These are phyloP conservation scores for Salvelinus sp. DNA, from an alignment of 2,113 vertebrate genomes.

Conservation along the genomic window DNA sequence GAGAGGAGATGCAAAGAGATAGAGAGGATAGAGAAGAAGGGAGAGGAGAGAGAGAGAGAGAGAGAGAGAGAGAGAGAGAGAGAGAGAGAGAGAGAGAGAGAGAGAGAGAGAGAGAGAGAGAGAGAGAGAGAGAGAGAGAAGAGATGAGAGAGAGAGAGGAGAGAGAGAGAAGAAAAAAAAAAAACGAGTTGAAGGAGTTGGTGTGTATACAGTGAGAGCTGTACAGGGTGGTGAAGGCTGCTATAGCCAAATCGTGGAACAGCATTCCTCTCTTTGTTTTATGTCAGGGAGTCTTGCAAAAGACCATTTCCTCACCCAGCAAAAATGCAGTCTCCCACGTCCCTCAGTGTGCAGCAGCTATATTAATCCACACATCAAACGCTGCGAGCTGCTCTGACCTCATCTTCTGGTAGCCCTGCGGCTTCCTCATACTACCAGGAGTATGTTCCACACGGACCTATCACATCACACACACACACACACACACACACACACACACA, in stretches of 20 bases:
- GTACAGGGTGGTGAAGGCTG: not conserved
- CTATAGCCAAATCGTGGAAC: slow-evolving; percentile 43
- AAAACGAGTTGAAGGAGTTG: not conserved
- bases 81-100: not conserved
- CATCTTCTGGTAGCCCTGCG: slow-evolving; percentile 35
- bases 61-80: not conserved
- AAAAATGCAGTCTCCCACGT: slow-evolving; percentile 64
- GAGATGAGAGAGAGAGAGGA: not conserved
- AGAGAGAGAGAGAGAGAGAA: not conserved
- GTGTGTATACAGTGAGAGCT: not conserved
- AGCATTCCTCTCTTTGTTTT: slow-evolving; percentile 56
- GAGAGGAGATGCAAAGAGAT: not conserved
- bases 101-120: not conserved
- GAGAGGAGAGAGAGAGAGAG: not conserved
- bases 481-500: not conserved
- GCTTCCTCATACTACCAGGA: slow-evolving; percentile 44
- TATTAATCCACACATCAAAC: slow-evolving; percentile 67
- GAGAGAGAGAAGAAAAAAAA: not conserved
- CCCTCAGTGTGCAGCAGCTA: slow-evolving; percentile 36
- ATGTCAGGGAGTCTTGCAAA: slow-evolving; percentile 59
- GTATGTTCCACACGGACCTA: not conserved
- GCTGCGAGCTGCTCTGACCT: slow-evolving; percentile 50
- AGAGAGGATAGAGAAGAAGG: not conserved
- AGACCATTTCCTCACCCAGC: slow-evolving; percentile 61
- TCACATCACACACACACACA: slow-evolving; percentile 1